A percentile compares a stretch with the other conserved stretches of the same genome.
phyloP scores from a whole-genome alignment of 1,140 invertebrate genomes.

The Paraescarpia echinospica region DNA sequence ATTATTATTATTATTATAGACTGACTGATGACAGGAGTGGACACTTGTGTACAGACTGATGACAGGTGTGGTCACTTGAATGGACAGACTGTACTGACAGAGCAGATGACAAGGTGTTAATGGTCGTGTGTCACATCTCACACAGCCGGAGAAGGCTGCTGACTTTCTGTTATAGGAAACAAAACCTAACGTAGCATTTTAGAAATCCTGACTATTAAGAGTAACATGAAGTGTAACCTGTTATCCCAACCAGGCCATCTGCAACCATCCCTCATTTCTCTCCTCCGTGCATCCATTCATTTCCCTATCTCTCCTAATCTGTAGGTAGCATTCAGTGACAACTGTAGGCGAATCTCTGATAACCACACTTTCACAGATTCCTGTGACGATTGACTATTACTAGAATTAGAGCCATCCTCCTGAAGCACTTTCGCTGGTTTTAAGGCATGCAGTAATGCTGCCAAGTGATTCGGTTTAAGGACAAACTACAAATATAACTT shows the following conservation, averaged over 20 bases:
- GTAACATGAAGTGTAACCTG: too few relatives aligned
- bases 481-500: background rate
- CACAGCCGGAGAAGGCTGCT: too few relatives aligned
- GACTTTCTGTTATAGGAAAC: too few relatives aligned
- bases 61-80: background rate
- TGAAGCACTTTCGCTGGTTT: background rate
- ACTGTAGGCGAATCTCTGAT: background rate
- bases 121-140: too few relatives aligned
- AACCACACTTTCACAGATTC: background rate
- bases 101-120: too few relatives aligned
- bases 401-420: background rate
- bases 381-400: too few relatives aligned
- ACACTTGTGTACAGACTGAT: background rate
- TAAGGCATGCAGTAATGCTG: background rate
- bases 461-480: background rate
- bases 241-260: too few relatives aligned
- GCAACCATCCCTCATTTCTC: too few relatives aligned
- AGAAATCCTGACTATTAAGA: too few relatives aligned
- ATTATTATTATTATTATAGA: too few relatives aligned
- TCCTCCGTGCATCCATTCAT: too few relatives aligned
- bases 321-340: background rate
- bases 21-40: background rate
- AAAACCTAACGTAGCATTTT: too few relatives aligned
- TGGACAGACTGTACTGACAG: background rate
- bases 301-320: background rate